These are phyloP conservation scores for Eospalax fontanierii DNA, from an alignment of 2,797 vertebrate genomes.

Conservation along the genomic window DNA sequence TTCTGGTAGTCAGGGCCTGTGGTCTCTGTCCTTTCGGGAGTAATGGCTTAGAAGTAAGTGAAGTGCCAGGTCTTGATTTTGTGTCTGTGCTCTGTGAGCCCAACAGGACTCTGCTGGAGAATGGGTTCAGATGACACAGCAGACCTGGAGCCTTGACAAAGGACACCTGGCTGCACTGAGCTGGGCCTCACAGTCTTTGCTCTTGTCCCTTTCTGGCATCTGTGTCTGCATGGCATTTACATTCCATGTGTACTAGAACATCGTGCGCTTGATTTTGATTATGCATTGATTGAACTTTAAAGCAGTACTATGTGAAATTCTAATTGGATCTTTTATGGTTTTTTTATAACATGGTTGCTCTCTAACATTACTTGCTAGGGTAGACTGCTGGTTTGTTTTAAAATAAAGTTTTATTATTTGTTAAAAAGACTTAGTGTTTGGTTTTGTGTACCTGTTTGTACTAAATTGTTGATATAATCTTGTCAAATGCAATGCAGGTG, in stretches of 20 bases:
- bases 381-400: slow-evolving; percentile 16
- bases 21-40: neutral
- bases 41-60: neutral
- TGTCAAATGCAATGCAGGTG: neutral
- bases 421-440: slow-evolving; percentile 59
- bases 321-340: neutral
- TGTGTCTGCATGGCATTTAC: neutral
- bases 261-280: neutral
- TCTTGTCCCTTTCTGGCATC: neutral
- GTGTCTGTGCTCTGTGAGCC: neutral
- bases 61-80: neutral
- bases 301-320: neutral
- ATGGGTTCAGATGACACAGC: neutral
- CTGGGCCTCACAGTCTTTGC: no score
- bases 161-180: neutral
- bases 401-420: slow-evolving; percentile 65
- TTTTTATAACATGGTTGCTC: neutral
- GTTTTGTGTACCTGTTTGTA: neutral
- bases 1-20: neutral
- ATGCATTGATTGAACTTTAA: neutral
- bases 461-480: neutral
- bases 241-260: neutral
- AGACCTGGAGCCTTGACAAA: neutral
- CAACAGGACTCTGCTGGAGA: neutral
- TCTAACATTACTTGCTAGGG: neutral